Evolutionary conservation across 1,140 invertebrate genomes (phyloP).

Genomic region (Diorhabda sublineata): DNA sequence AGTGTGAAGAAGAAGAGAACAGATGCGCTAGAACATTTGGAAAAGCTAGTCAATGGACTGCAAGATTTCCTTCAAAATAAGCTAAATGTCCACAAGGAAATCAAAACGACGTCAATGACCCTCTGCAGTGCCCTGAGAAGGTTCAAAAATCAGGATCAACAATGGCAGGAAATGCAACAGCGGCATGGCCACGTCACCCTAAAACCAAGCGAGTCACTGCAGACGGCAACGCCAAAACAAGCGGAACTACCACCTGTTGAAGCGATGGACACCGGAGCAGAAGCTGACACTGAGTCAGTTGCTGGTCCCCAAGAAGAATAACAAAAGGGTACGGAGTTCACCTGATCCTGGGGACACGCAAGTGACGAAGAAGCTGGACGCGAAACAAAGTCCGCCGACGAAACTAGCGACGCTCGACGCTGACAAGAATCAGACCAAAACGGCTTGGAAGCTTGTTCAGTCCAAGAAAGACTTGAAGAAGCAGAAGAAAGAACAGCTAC

Average conservation of each 20-base stretch:
- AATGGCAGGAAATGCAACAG: not conserved
- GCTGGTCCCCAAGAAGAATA: slow-evolving; percentile 3
- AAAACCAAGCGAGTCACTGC: not conserved
- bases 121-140: too few relatives aligned
- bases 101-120: too few relatives aligned
- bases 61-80: too few relatives aligned
- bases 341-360: not conserved
- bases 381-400: slow-evolving; percentile 3
- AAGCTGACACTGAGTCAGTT: slow-evolving; percentile 1
- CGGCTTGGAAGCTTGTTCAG: not conserved
- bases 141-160: too few relatives aligned
- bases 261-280: slow-evolving; percentile 5
- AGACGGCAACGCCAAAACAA: not conserved
- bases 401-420: not conserved
- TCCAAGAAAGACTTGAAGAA: not conserved
- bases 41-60: not conserved
- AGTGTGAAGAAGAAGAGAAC: slow-evolving; percentile 7
- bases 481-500: not conserved
- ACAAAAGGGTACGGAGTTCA: not conserved
- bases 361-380: not conserved
- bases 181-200: not conserved
- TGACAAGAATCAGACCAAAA: not conserved
- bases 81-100: too few relatives aligned
- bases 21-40: slow-evolving; percentile 4
- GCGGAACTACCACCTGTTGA: not conserved